phyloP scores from a whole-genome alignment of 2,797 vertebrate genomes.

The Cyprinodon diabolis region DNA sequence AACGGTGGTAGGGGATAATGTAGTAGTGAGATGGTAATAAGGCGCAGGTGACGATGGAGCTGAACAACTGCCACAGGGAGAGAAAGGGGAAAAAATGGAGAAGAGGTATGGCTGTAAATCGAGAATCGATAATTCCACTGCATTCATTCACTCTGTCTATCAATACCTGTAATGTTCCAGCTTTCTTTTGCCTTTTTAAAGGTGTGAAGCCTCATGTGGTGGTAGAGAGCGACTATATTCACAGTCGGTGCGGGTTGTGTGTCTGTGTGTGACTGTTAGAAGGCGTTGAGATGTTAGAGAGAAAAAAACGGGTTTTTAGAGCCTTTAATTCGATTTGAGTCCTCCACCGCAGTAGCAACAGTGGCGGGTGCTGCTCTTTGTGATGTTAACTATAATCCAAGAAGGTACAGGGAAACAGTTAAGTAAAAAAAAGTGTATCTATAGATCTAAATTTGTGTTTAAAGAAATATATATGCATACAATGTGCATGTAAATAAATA shows the following conservation, averaged over 20 bases:
- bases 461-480: too few relatives aligned
- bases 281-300: slow-evolving; percentile 12
- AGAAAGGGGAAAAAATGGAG: slow-evolving; percentile 44
- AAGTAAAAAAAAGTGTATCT: too few relatives aligned
- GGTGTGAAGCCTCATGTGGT: slow-evolving; percentile 8
- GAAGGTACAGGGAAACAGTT: slow-evolving; percentile 29
- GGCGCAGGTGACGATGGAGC: slow-evolving; percentile 46
- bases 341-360: slow-evolving; percentile 67
- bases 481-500: not conserved
- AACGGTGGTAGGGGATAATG: slow-evolving; percentile 13
- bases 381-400: slow-evolving; percentile 38
- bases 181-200: slow-evolving; percentile 27
- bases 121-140: slow-evolving; percentile 80
- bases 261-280: not conserved
- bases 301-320: slow-evolving; percentile 21
- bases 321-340: slow-evolving; percentile 74
- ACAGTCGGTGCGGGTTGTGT: slow-evolving; percentile 1
- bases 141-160: slow-evolving; percentile 75
- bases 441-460: too few relatives aligned
- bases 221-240: not conserved
- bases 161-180: slow-evolving; percentile 65
- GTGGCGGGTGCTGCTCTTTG: slow-evolving; percentile 65
- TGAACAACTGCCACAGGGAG: slow-evolving; percentile 17
- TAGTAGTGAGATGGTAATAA: slow-evolving; percentile 6
- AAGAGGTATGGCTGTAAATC: slow-evolving; percentile 72